A percentile compares a stretch with the other conserved stretches of the same genome.
Evolutionary conservation across 2,113 vertebrate species (phyloP).

Genomic region (Menidia beryllina): DNA sequence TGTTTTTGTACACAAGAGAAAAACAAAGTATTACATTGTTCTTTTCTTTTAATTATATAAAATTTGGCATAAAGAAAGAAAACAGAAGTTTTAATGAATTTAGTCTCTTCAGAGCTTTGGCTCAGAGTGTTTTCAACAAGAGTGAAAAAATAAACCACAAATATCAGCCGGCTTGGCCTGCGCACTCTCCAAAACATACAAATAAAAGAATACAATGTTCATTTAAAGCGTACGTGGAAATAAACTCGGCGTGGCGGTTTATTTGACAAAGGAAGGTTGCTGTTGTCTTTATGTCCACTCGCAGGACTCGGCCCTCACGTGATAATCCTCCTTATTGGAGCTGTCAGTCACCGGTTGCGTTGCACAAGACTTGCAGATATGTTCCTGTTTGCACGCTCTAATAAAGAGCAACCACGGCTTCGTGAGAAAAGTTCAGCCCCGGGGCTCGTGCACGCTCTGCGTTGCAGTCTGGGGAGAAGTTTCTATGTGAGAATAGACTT

Average conservation of each 20-base stretch:
- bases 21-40: not conserved
- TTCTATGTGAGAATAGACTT: not conserved
- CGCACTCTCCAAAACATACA: not conserved
- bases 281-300: no score
- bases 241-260: not conserved
- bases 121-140: not conserved
- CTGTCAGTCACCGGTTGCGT: not conserved
- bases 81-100: no score
- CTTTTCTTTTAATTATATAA: no score
- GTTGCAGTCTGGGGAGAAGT: not conserved
- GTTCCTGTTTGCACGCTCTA: not conserved
- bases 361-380: not conserved
- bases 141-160: not conserved
- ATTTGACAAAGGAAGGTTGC: not conserved
- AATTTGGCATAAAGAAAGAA: not conserved
- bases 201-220: not conserved
- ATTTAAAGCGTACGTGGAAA: not conserved
- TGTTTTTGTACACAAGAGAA: not conserved
- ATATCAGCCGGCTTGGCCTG: not conserved
- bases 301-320: not conserved
- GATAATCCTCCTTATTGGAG: not conserved
- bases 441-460: not conserved
- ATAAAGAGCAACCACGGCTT: not conserved
- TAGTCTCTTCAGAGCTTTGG: no score
- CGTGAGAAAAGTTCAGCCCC: fast-evolving